A percentile compares a stretch with the other conserved stretches of the same genome.
phyloP scores from a whole-genome alignment of 2,797 vertebrate species.

The Chaetophractus vellerosus region DNA sequence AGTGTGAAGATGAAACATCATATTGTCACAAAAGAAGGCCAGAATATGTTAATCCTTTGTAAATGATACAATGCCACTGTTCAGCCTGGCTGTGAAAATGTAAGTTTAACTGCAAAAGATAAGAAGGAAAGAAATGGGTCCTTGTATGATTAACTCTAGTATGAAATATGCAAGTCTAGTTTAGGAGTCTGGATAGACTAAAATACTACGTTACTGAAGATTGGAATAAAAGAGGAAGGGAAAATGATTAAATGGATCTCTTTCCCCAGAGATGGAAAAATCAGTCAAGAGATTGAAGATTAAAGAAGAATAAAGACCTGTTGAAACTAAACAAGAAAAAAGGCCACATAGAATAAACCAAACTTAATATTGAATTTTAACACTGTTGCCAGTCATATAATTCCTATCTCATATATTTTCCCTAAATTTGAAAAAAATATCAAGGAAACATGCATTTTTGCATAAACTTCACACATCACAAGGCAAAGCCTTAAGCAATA shows the following conservation, averaged over 20 bases:
- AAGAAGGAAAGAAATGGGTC: background rate
- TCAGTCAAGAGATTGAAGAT: conserved; percentile 36
- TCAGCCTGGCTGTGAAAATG: background rate
- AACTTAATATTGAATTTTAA: conserved; percentile 54
- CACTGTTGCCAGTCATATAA: background rate
- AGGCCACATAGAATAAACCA: background rate
- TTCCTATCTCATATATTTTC: background rate
- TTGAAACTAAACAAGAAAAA: conserved; percentile 52
- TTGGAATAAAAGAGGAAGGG: background rate
- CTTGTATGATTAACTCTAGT: conserved; percentile 3
- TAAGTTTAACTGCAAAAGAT: background rate
- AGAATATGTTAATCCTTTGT: conserved; percentile 14
- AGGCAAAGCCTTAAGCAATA: background rate
- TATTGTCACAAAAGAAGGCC: background rate
- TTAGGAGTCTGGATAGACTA: conserved; percentile 15
- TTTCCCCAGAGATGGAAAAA: conserved; percentile 14
- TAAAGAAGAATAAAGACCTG: conserved; percentile 9
- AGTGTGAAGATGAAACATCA: conserved; percentile 25
- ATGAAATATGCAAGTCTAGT: conserved; percentile 9
- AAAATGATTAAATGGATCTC: conserved; percentile 44
- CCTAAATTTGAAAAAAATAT: conserved; percentile 37
- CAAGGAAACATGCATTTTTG: conserved; percentile 10
- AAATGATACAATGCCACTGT: background rate
- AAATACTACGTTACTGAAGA: conserved; percentile 49
- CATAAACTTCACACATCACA: background rate